These are phyloP conservation scores for Akabosia matsudoensis DNA, from an alignment of 1,140 invertebrate species.

Conservation along the genomic window DNA sequence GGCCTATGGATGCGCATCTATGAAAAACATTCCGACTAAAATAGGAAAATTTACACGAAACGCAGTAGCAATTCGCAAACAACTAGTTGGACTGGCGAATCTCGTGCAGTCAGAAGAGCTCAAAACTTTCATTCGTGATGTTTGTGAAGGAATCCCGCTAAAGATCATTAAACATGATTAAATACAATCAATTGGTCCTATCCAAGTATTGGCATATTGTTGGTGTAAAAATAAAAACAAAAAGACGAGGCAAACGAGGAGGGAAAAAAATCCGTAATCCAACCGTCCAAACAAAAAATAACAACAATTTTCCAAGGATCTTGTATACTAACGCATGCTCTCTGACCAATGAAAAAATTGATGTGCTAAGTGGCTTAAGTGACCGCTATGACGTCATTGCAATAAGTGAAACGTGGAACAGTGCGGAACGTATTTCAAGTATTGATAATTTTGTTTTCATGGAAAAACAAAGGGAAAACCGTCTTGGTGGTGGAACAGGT, in stretches of 20 bases:
- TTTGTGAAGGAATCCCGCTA: no score
- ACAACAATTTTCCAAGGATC: not conserved
- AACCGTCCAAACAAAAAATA: not conserved
- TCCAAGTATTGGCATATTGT: not conserved
- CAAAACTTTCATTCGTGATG: not conserved
- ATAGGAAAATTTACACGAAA: not conserved
- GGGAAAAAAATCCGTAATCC: not conserved
- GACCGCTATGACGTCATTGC: not conserved
- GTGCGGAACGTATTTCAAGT: not conserved
- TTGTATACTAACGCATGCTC: not conserved
- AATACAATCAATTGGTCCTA: no score
- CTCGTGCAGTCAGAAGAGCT: not conserved
- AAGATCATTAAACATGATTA: no score
- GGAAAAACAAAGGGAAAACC: not conserved
- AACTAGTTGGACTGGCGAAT: not conserved
- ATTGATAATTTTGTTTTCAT: not conserved
- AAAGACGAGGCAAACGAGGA: not conserved
- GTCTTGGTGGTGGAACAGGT: not conserved
- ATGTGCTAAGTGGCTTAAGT: not conserved
- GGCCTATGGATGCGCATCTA: not conserved
- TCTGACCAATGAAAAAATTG: not conserved
- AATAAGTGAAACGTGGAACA: not conserved
- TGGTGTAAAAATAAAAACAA: not conserved
- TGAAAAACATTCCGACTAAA: not conserved
- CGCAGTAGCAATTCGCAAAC: not conserved